These are phyloP conservation scores for Cataglyphis hispanica DNA, from an alignment of 1,140 invertebrate species.

Conservation along the genomic window DNA sequence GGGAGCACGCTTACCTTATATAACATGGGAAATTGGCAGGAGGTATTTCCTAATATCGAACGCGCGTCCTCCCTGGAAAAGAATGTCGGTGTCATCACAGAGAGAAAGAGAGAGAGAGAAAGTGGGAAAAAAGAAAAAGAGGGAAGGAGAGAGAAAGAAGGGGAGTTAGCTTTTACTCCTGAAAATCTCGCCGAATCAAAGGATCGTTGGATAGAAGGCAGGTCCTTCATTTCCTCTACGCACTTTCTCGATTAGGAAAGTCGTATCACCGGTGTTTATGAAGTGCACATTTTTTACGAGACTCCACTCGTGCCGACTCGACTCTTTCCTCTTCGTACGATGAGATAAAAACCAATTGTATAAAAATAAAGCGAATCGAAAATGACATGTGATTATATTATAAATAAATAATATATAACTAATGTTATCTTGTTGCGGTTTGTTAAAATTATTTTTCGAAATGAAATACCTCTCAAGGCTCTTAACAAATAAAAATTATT, in stretches of 20 bases:
- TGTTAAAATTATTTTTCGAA: not conserved
- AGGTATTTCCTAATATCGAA: slow-evolving; percentile 80
- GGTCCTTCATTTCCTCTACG: slow-evolving; percentile 4
- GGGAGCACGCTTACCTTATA: slow-evolving; percentile 67
- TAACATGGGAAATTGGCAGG: slow-evolving; percentile 73
- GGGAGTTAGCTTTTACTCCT: slow-evolving; percentile 10
- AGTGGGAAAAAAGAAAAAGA: slow-evolving; percentile 3
- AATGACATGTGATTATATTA: not conserved
- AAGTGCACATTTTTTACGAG: slow-evolving; percentile 31
- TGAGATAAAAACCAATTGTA: not conserved
- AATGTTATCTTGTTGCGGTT: not conserved
- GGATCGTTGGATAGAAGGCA: not conserved
- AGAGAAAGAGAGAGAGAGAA: slow-evolving; percentile 22
- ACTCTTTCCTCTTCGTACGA: slow-evolving; percentile 10
- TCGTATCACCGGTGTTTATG: slow-evolving; percentile 30
- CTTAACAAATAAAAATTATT: not conserved
- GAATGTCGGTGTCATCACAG: slow-evolving; percentile 71
- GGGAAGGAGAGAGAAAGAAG: not conserved
- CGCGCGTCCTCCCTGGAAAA: slow-evolving; percentile 69
- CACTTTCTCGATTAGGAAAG: slow-evolving; percentile 48
- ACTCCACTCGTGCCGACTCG: not conserved
- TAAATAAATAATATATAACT: not conserved
- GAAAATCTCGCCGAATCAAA: slow-evolving; percentile 64
- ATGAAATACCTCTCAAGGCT: not conserved
- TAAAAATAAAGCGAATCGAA: not conserved